These are phyloP conservation scores for Atta texana DNA, from an alignment of 1,140 invertebrate genomes.

Conservation along the genomic window DNA sequence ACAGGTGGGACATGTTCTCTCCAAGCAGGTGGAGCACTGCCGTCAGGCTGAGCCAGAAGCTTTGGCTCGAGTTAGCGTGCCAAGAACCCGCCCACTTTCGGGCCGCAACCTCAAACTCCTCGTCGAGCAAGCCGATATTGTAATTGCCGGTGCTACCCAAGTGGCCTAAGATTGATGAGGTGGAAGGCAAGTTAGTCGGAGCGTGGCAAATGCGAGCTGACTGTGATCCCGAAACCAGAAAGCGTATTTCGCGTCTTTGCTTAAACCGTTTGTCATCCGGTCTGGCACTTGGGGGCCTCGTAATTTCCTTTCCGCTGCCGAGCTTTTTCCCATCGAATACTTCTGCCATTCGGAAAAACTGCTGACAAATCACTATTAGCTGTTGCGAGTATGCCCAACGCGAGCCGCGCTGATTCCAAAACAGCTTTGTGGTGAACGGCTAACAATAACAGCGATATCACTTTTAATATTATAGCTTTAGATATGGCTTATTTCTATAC, in stretches of 20 bases:
- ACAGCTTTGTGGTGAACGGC: neutral
- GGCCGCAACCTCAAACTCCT: slow-evolving; percentile 83
- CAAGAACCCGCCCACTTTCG: slow-evolving; percentile 81
- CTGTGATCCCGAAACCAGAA: slow-evolving; percentile 77
- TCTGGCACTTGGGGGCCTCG: slow-evolving; percentile 42
- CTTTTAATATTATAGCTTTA: slow-evolving; percentile 36
- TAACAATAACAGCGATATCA: neutral
- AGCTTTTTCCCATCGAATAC: slow-evolving; percentile 57
- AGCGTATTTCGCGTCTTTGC: slow-evolving; percentile 68
- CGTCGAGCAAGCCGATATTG: slow-evolving; percentile 85
- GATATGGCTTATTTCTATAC: slow-evolving; percentile 38
- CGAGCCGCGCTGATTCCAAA: neutral
- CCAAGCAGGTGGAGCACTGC: slow-evolving; percentile 77
- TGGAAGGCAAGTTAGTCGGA: slow-evolving; percentile 82
- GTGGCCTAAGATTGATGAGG: slow-evolving; percentile 85
- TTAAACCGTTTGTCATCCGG: slow-evolving; percentile 72
- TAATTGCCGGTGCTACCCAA: slow-evolving; percentile 84
- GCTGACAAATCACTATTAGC: slow-evolving; percentile 66
- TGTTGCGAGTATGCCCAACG: slow-evolving; percentile 30
- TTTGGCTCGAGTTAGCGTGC: slow-evolving; percentile 81
- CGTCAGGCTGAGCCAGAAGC: slow-evolving; percentile 72
- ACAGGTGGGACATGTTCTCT: slow-evolving; percentile 84
- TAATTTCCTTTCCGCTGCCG: slow-evolving; percentile 60
- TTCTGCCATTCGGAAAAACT: slow-evolving; percentile 54
- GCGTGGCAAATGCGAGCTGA: slow-evolving; percentile 79